Evolutionary conservation across 1,140 invertebrate genomes (phyloP), one percentile per base, ranked within the genome.

Genomic region (Drosophila murphyi): DNA sequence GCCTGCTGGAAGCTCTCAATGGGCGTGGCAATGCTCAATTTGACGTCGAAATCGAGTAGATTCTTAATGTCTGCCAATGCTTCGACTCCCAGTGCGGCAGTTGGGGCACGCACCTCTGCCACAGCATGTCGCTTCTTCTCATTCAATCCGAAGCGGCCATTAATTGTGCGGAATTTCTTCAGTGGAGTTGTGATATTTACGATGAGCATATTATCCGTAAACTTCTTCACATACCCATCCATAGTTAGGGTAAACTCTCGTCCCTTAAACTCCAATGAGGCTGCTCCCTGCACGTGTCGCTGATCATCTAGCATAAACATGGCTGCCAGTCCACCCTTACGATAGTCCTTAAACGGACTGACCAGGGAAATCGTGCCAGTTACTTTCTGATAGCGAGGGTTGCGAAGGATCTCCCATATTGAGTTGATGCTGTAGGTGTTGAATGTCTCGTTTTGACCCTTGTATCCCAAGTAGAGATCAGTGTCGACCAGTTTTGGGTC

Each of bases 141-240:
- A 2, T 95, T 95, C 31, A 96, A 93, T 12, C 95, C 96, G 77
- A 97, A 95, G 32, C 95, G 93, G n/a, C 94, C 96, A 1, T 93
- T 93, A 6, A 96, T 93, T 3, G 93, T 94, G 1, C 94, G 93
- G 71, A 95, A 95, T 56, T 95, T 95, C 57, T 96, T 94, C 29
- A 95, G 92, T 0, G 96, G 95, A 2, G 96, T 96, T 2, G 95
- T 96, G 0, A 96, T 93, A 79, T 96, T 96, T 3, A 97, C 94
- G 20, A 93, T 92, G 3, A 96, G 80, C 94, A 95, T 95, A 76
- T 94, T 95, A 80, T 95, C 94, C 1, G 94, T 95, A 20, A 96
- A 93, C 52, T 94, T 94, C 39, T 94, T 94, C 57, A 95, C 94
- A 82, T 95, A 94, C 4, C 95, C 95, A 94, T 95, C 93, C 31